phyloP scores from a whole-genome alignment of 2,888 invertebrate species.

The Zaprionus bogoriensis region DNA sequence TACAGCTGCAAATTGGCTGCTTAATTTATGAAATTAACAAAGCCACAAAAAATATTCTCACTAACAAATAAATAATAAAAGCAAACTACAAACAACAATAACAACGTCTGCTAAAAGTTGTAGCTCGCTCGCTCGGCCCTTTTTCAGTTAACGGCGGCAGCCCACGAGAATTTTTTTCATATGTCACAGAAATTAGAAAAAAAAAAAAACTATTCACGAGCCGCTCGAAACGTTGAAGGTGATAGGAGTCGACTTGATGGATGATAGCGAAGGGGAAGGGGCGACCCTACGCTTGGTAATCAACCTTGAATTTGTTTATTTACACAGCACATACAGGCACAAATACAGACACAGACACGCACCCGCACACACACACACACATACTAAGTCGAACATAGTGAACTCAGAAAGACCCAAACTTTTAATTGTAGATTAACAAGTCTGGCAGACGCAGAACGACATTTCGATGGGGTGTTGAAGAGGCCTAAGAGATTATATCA shows the following conservation, averaged over 20 bases:
- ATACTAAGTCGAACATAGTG: neutral
- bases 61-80: slow-evolving; percentile 53
- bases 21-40: slow-evolving; percentile 74
- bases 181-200: slow-evolving; percentile 61
- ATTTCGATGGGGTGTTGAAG: neutral
- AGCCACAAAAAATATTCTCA: slow-evolving; percentile 39
- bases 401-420: neutral
- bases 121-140: slow-evolving; percentile 49
- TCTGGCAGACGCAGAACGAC: neutral
- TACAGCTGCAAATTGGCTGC: slow-evolving; percentile 45
- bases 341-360: slow-evolving; percentile 2
- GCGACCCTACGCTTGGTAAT: slow-evolving; percentile 58
- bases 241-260: slow-evolving; percentile 40
- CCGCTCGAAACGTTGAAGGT: slow-evolving; percentile 44
- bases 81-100: slow-evolving; percentile 34
- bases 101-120: slow-evolving; percentile 25
- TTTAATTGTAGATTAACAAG: slow-evolving; percentile 15
- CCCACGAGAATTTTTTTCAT: slow-evolving; percentile 50
- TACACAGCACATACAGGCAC: slow-evolving; percentile 23
- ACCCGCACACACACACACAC: too few species aligned
- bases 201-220: slow-evolving; percentile 31
- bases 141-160: slow-evolving; percentile 42
- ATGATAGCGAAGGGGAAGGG: slow-evolving; percentile 18
- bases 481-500: neutral
- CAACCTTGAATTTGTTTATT: slow-evolving; percentile 74